Base-by-base conservation (phyloP, 1,140 invertebrate species). In the Aphis gossypii region DNA sequence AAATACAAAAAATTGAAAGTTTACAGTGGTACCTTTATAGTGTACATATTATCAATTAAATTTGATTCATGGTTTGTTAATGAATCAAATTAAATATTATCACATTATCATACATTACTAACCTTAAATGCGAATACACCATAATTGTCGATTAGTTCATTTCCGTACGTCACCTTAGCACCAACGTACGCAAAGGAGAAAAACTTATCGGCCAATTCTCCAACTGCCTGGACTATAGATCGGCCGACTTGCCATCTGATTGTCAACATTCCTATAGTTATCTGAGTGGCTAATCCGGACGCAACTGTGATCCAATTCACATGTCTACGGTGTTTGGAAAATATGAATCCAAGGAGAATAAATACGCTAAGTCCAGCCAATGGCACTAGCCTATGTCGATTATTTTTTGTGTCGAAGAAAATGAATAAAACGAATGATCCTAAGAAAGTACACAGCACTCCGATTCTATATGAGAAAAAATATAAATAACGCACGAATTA, bases 131-230 rank as follows among this genome's bases (percentile, higher is more conserved):
- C 98, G 95, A 98, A 98, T 20, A 98, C 96, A 44, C 95, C 94
- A 46, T 96, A 82, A 41, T 14, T 38, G 76, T 91, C 82, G 8
- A 98, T 96, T 0, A 98, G 95, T 0, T 95, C 93, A 18, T 97
- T 96, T 1, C 98, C 98, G 95, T 98, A 99, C 0, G 99, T 97
- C 95, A 99, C 99, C 5, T 95, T 95, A 0, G 98, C 97, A 0
- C 99, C 99, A 2, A 96, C 96, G 93, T 97, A 96, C 0, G 97
- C 96, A 95, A 97, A 98, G 6, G 96, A 95, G 38, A 99, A 95
- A 95, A 99, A 99, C 0, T 96, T 96, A 25, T 97, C 96, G 23
- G 97, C 96, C 95, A 97, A 97, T 94, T 97, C 95, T 3, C 98
- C 97, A 76, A 99, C 95, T 95, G 98, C 99, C 94, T 97, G 95